Percentiles rank a stretch among this genome's conserved stretches.
phyloP scores from a whole-genome alignment of 2,797 vertebrate genomes.

The Oryzias dopingdopingensis region DNA sequence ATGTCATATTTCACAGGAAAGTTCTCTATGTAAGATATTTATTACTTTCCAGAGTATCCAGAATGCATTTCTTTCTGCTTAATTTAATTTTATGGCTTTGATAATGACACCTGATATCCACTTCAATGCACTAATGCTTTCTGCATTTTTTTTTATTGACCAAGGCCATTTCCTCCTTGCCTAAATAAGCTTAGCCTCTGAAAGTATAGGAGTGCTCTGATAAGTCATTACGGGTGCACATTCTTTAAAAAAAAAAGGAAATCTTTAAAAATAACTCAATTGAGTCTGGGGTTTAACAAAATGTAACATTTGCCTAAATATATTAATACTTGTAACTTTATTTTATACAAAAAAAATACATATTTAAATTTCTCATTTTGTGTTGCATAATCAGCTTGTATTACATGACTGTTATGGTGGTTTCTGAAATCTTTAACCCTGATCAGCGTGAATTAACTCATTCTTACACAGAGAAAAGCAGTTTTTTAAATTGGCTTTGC shows the following conservation, averaged over 20 bases:
- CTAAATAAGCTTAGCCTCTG: constrained; percentile 33
- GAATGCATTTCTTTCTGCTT: constrained; percentile 29
- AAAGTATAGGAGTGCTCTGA: neutral
- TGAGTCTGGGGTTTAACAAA: too few species aligned
- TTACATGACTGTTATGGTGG: too few species aligned
- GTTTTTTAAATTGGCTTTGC: too few species aligned
- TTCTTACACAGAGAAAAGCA: too few species aligned
- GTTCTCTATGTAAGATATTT: constrained; percentile 13
- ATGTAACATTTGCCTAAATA: too few species aligned
- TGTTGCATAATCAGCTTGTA: too few species aligned
- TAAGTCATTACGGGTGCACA: neutral
- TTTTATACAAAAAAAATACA: too few species aligned
- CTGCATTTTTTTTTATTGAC: constrained; percentile 53
- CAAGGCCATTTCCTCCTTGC: constrained; percentile 52
- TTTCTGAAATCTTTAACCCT: too few species aligned
- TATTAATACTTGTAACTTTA: too few species aligned
- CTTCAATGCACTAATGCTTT: constrained; percentile 56
- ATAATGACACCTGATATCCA: constrained; percentile 58
- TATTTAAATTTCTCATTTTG: too few species aligned
- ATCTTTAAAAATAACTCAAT: too few species aligned
- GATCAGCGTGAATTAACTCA: too few species aligned
- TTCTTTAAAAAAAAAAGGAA: neutral
- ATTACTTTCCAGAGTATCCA: constrained; percentile 21
- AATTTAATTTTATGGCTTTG: constrained; percentile 33
- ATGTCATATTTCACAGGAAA: constrained; percentile 12